Percentiles rank a stretch among this genome's conserved stretches.
phyloP scores from a whole-genome alignment of 2,797 vertebrate genomes.

The Sarcophilus harrisii region DNA sequence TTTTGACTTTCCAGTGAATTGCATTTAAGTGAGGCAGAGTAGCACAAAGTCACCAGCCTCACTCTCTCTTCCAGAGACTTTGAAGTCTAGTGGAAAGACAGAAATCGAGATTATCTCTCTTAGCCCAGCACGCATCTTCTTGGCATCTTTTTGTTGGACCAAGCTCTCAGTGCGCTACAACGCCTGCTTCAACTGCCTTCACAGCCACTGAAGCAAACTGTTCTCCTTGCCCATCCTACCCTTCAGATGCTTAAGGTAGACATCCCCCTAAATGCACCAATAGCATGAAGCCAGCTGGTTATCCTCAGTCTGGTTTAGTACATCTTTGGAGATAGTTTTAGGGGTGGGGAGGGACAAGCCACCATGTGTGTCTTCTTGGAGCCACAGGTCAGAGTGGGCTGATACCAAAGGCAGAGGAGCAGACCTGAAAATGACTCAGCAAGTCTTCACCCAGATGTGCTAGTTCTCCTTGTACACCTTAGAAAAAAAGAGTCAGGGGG shows the following conservation, averaged over 20 bases:
- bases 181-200: not conserved
- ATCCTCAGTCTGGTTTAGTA: not conserved
- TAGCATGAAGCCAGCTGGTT: not conserved
- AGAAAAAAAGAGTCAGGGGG: not conserved
- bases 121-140: not conserved
- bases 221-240: not conserved
- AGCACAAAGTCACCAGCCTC: not conserved
- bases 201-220: not conserved
- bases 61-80: not conserved
- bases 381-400: not conserved
- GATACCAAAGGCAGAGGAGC: not conserved
- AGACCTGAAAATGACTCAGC: not conserved
- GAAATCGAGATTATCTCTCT: not conserved
- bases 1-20: not conserved
- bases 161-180: not conserved
- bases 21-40: not conserved
- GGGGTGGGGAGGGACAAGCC: too few relatives aligned
- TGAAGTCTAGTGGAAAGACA: not conserved
- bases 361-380: not conserved
- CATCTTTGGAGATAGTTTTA: not conserved
- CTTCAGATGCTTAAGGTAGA: not conserved
- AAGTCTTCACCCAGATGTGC: not conserved
- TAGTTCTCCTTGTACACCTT: not conserved
- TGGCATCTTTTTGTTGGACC: not conserved
- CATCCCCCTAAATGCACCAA: not conserved